These are phyloP conservation scores for Semnornis frantzii DNA, from an alignment of 2,113 vertebrate genomes.

Conservation along the genomic window DNA sequence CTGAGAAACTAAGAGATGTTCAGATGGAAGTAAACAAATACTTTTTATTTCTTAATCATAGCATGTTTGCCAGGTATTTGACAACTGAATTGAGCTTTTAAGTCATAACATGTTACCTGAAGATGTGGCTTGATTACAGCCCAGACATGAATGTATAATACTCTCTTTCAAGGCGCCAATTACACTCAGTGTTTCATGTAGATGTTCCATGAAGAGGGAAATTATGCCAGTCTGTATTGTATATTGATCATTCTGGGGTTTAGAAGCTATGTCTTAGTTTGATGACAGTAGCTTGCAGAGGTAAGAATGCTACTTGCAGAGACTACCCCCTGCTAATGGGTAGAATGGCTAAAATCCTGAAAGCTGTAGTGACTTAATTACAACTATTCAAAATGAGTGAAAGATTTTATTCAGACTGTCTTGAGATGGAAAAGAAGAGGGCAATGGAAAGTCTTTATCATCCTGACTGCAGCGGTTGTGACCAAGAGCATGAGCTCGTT, in stretches of 20 bases:
- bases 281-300: neutral
- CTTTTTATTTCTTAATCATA: neutral
- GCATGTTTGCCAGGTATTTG: neutral
- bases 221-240: neutral
- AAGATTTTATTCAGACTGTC: constrained; percentile 28
- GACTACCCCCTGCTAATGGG: neutral
- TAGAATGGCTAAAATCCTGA: neutral
- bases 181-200: neutral
- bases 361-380: constrained; percentile 3
- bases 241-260: constrained; percentile 6
- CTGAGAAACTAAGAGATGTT: neutral
- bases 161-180: neutral
- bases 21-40: neutral
- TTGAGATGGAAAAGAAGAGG: neutral
- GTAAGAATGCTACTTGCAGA: neutral
- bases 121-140: constrained; percentile 27
- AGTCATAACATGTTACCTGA: constrained; percentile 32
- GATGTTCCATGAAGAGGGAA: neutral
- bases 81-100: neutral
- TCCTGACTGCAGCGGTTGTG: neutral
- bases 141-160: neutral
- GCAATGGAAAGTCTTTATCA: constrained; percentile 37
- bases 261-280: neutral
- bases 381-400: neutral
- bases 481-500: neutral